These are phyloP conservation scores for Cichladusa arquata DNA, from an alignment of 2,113 vertebrate genomes.

Conservation along the genomic window DNA sequence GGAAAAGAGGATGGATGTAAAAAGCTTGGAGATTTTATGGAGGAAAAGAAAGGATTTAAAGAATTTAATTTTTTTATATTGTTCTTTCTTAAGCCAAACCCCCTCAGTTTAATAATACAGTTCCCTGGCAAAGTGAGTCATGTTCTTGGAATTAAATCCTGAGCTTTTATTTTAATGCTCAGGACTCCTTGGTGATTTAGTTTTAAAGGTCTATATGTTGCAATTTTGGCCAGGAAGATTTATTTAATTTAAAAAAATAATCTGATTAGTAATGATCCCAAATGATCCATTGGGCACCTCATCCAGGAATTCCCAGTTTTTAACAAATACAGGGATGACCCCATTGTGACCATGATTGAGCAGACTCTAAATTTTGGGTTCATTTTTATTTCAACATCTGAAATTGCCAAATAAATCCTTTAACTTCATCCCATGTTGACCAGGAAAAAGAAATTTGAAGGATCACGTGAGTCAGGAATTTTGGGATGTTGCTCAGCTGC, in stretches of 20 bases:
- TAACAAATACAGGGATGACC: neutral
- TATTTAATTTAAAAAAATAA: neutral
- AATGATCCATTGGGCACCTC: neutral
- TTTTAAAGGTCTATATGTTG: neutral
- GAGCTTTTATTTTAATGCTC: neutral
- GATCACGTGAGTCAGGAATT: neutral
- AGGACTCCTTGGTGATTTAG: neutral
- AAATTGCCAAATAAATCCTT: neutral
- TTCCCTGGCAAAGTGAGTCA: slow-evolving; percentile 7
- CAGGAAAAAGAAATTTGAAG: neutral
- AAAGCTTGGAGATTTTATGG: neutral
- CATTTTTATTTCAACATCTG: neutral
- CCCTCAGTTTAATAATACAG: neutral
- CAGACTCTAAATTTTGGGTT: neutral
- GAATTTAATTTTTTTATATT: neutral
- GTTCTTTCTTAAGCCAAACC: neutral
- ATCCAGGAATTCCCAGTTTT: rapidly evolving
- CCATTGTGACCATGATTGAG: rapidly evolving
- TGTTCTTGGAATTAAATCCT: neutral
- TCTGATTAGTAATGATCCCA: neutral
- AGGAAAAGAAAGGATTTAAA: neutral
- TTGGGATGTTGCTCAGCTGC: neutral
- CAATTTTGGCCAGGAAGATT: neutral
- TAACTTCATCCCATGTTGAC: neutral
- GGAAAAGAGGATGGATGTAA: neutral